Base-by-base conservation (phyloP, 2,888 invertebrate species). In the Apotomis turbidana region DNA sequence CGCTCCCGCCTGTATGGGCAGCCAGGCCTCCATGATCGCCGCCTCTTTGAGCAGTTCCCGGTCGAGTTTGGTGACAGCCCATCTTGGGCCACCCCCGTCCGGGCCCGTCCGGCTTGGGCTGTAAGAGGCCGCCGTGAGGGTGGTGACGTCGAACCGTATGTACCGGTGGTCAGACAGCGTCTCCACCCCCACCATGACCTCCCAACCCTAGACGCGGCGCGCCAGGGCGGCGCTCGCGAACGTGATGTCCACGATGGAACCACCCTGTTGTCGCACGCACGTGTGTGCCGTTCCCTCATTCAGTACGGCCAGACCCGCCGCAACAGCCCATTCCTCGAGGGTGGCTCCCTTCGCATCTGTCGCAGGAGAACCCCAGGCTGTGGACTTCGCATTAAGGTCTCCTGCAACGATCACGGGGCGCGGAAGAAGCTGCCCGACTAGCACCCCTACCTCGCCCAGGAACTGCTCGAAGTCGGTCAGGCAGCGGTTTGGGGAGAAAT, bases 111-210 rank as follows among this genome's bases (percentile, higher is more conserved):
- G 59, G 5, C 59, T 59, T 41, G 13, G 41, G 41, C 15, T 59
- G n/a, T n/a, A 12, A 10, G 3, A 8, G 41, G 38, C 10, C 38
- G 5, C 13, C 10, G 58, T 12, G 6, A 15, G 38, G 3, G 58
- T 41, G 58, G 58, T n/a, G 41, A 58, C 41, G 6, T 15, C 15
- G 15, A 15, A 15, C 15, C 15, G 15, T 15, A 15, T 15, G 15
- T 15, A 15, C 15, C 15, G 15, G 15, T 15, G 15, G 15, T 15
- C 15, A 15, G 15, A 15, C 15, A 15, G 15, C 15, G 15, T 15
- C 41, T 38, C 41, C 58, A 58, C 41, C 5, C n/a, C 58, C 41
- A n/a, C 58, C 58, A 58, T 36, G 36, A 59, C 59, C n/a, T 59
- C 41, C 41, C 41, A 59, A 6, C 41, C 59, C 8, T 59, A 38